These are phyloP conservation scores for Cladorhizidae sp. DNA, from an alignment of 37 sponge, comb jelly and placozoan genomes.

Conservation along the genomic window DNA sequence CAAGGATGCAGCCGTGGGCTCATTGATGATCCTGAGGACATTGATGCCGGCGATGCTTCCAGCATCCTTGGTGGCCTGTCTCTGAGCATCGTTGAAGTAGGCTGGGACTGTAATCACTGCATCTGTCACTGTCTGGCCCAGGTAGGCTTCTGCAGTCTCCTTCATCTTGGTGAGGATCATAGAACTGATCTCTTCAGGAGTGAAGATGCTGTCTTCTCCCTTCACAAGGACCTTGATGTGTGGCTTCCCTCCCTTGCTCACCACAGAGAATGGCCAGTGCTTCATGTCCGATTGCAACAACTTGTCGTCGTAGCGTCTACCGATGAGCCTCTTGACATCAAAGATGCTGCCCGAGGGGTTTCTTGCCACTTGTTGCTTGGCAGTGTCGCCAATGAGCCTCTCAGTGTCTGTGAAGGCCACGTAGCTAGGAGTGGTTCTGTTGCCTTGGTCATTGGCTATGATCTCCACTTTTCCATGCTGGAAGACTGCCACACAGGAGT, in stretches of 20 bases:
- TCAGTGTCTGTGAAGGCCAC: constrained; percentile 95
- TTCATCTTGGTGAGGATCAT: constrained; percentile 97
- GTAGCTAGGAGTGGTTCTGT: constrained; percentile 95
- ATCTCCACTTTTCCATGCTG: constrained; percentile 96
- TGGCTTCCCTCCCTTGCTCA: constrained; percentile 77
- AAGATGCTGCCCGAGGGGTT: constrained; percentile 92
- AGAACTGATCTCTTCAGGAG: constrained; percentile 88
- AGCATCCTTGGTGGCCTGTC: constrained; percentile 96
- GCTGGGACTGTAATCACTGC: constrained; percentile 97
- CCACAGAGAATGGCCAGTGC: constrained; percentile 93
- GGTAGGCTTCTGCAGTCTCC: constrained; percentile 93
- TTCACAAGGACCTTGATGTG: constrained; percentile 76
- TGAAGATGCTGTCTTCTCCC: constrained; percentile 74
- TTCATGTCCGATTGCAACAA: constrained; percentile 78
- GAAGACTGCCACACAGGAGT: constrained; percentile 94
- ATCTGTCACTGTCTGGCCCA: constrained; percentile 68
- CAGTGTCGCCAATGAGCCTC: constrained; percentile 91
- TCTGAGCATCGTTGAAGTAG: constrained; percentile 95
- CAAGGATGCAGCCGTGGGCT: constrained; percentile 94
- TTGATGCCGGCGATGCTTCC: constrained; percentile 93
- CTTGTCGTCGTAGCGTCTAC: constrained; percentile 80
- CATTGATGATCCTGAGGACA: constrained; percentile 94
- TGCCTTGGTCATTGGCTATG: constrained; percentile 93
- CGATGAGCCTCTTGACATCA: constrained; percentile 96
- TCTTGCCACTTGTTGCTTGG: constrained; percentile 86